These are phyloP conservation scores for Platanista minor DNA, from an alignment of 2,113 vertebrate species.

Conservation along the genomic window DNA sequence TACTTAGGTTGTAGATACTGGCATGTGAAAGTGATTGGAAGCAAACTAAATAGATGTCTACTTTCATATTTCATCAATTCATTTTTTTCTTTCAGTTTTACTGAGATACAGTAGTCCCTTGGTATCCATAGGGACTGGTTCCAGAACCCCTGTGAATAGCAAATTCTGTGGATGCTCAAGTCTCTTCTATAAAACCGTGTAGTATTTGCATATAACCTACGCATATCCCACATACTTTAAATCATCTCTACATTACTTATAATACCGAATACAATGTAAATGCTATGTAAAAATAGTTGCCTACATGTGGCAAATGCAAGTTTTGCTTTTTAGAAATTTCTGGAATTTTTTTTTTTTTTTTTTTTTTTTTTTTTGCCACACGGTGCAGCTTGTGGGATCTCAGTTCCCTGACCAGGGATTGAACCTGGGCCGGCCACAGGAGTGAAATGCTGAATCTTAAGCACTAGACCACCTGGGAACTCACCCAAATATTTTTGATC, in stretches of 20 bases:
- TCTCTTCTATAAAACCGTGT: not conserved
- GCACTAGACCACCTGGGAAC: not conserved
- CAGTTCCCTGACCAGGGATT: not conserved
- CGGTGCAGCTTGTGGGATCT: not conserved
- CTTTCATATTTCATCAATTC: conserved; percentile 6
- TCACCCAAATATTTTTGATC: not conserved
- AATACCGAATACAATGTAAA: not conserved
- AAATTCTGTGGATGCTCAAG: not conserved
- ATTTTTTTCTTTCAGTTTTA: not conserved
- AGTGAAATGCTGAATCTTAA: not conserved
- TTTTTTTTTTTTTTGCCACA: not conserved
- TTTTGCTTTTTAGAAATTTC: not conserved
- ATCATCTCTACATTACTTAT: not conserved
- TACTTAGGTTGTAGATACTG: not conserved
- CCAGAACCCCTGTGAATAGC: not conserved
- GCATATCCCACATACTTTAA: not conserved
- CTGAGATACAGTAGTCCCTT: not conserved
- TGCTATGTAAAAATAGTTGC: not conserved
- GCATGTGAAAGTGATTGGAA: not conserved
- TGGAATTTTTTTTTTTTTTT: not conserved
- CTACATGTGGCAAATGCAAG: not conserved
- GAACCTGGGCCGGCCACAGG: not conserved
- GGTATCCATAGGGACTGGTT: not conserved
- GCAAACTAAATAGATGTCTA: not conserved
- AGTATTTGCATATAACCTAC: not conserved